Conservation (phyloP, 2,113 vertebrate species). For the Syrrhaptes paradoxus region DNA sequence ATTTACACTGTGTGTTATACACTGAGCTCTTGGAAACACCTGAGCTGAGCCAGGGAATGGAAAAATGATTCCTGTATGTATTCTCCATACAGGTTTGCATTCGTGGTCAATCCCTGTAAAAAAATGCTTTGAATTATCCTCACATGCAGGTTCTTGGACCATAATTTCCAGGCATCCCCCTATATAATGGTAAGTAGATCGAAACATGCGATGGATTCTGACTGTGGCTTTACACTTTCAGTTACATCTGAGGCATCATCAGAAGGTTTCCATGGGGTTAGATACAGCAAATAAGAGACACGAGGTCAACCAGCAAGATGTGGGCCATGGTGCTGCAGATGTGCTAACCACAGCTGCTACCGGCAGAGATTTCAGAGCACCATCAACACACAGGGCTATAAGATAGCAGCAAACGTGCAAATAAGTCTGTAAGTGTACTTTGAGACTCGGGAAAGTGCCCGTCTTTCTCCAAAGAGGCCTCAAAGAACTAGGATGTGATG, state of each 20-base stretch:
- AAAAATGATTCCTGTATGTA: neutral
- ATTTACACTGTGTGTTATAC: neutral
- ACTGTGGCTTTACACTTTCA: neutral
- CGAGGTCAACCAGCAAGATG: fast-evolving
- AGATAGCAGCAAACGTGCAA: neutral
- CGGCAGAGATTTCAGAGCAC: neutral
- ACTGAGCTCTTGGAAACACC: neutral
- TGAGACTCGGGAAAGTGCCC: neutral
- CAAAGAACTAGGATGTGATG: neutral
- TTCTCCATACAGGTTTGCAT: neutral
- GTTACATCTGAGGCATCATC: fast-evolving
- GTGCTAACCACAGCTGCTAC: neutral
- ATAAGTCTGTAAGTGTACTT: neutral
- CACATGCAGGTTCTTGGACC: neutral
- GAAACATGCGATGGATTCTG: neutral
- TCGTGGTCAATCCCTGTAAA: fast-evolving
- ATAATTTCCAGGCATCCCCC: neutral
- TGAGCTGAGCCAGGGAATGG: neutral
- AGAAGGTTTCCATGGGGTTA: neutral
- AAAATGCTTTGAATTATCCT: neutral
- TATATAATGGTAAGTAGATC: neutral
- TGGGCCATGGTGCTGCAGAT: neutral
- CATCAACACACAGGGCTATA: neutral
- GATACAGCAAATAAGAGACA: too few species aligned
- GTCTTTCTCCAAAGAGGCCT: neutral